Evolutionary conservation across 2,888 invertebrate genomes (phyloP).

Genomic region (Agonopterix arenella): DNA sequence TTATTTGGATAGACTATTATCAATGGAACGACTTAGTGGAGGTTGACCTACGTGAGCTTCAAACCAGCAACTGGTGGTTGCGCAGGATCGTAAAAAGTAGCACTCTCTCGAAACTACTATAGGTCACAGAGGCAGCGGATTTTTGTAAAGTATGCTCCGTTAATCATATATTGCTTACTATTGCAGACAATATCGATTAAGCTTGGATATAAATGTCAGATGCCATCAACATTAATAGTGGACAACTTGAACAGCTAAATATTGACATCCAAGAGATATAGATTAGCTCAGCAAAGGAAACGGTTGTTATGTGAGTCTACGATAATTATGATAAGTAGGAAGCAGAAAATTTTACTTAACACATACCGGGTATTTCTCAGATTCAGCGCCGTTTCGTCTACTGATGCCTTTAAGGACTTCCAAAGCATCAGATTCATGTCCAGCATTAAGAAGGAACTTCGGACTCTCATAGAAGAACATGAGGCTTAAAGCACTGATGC

Average conservation of each 20-base stretch:
- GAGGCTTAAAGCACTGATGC: conserved; percentile 69
- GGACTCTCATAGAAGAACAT: conserved; percentile 81
- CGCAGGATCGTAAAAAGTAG: too few relatives aligned
- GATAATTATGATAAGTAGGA: neutral
- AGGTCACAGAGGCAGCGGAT: neutral
- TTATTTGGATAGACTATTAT: too few relatives aligned
- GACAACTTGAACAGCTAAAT: neutral
- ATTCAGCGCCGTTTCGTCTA: conserved; percentile 53
- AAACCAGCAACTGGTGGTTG: too few relatives aligned
- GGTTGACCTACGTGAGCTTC: too few relatives aligned
- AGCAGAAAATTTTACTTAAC: neutral
- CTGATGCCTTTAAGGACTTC: conserved; percentile 74
- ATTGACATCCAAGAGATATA: neutral
- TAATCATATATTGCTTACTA: too few relatives aligned
- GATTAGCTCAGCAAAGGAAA: neutral
- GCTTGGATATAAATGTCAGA: too few relatives aligned
- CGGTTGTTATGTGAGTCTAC: neutral
- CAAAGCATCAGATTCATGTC: conserved; percentile 74
- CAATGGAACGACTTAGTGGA: too few relatives aligned
- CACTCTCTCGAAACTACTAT: too few relatives aligned
- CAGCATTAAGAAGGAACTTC: conserved; percentile 80
- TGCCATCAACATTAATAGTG: neutral
- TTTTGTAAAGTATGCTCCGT: too few relatives aligned
- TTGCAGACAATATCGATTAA: too few relatives aligned
- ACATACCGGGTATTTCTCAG: neutral